Base-by-base conservation (phyloP, 2,797 vertebrate species). In the Lutjanus argentimaculatus region DNA sequence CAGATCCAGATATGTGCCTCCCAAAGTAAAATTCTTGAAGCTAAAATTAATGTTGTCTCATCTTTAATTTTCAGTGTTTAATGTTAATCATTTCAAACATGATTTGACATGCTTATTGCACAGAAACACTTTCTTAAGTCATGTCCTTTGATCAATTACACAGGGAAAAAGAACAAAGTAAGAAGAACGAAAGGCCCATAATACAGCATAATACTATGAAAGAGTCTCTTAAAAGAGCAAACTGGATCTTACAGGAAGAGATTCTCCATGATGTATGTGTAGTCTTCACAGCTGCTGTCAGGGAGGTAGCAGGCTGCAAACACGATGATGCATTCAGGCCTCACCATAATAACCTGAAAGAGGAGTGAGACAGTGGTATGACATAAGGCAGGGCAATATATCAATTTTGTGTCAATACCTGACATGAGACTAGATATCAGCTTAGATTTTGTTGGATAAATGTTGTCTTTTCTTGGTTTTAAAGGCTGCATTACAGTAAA, bases 231-330 rank as follows among this genome's bases (percentile, higher is more conserved):
- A 2, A 55, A 30, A 59, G 59, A 64, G 13, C 11, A 68, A 40
- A 67, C 52, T 8, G 56, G 40, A 19, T 67, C 96, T 96, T 89
- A 99, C 98, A 99, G 89, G 91, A 99, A 99, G 78, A 99, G 97
- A 71, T 99, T 99, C 90, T 99, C 98, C 97, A 99, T 99, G 95
- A 99, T 97, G 92, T 99, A 98, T 53, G 97, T 95, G 78, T 99
- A 98, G 80, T 99, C 97, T 0, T 97, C 94, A 79, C 96, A 96
- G 93, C 94, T 93, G 85, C 98, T 99, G 93, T 99, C 98, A 0
- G 98, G 98, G 36, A 99, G 96, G 61, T 96, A 95, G 82, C 98
- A 98, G 82, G 98, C 97, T 0, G 98, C 97, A 11, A 99, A 99
- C 75, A 99, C 98, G 0, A 99, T 98, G 93, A 99, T 99, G 98